Percentiles rank a stretch among this genome's conserved stretches.
These are phyloP conservation scores for Xenus cinereus DNA, from an alignment of 2,113 vertebrate genomes.

Conservation along the genomic window DNA sequence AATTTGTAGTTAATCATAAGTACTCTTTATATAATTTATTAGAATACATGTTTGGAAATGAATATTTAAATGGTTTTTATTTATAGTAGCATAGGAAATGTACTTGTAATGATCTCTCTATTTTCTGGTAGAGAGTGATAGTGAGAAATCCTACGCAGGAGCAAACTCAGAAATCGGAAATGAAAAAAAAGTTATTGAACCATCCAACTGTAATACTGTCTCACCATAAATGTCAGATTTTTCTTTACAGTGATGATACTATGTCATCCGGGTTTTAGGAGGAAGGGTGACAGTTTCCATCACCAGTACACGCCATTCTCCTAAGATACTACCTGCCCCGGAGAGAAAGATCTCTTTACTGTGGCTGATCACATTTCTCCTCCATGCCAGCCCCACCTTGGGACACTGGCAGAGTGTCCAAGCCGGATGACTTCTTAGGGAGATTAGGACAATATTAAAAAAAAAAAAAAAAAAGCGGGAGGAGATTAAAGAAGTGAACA, in stretches of 20 bases:
- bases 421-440: background rate
- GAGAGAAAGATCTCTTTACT: background rate
- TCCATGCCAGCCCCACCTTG: background rate
- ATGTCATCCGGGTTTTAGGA: background rate
- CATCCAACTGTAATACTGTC: background rate
- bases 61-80: slow-evolving; percentile 8
- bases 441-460: background rate
- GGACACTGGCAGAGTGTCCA: background rate
- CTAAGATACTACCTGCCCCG: background rate
- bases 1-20: background rate
- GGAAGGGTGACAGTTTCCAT: background rate
- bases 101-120: background rate
- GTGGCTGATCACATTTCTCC: background rate
- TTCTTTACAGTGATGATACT: background rate
- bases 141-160: background rate
- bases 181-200: background rate
- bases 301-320: background rate
- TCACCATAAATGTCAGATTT: background rate
- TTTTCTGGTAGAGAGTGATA: background rate
- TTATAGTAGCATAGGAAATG: slow-evolving; percentile 15
- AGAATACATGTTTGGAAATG: background rate
- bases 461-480: no score
- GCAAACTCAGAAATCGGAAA: background rate
- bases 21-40: slow-evolving; percentile 1
- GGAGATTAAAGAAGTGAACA: background rate